A percentile compares a stretch with the other conserved stretches of the same genome.
phyloP scores from a whole-genome alignment of 2,113 vertebrate species.

The Pantherophis guttatus region DNA sequence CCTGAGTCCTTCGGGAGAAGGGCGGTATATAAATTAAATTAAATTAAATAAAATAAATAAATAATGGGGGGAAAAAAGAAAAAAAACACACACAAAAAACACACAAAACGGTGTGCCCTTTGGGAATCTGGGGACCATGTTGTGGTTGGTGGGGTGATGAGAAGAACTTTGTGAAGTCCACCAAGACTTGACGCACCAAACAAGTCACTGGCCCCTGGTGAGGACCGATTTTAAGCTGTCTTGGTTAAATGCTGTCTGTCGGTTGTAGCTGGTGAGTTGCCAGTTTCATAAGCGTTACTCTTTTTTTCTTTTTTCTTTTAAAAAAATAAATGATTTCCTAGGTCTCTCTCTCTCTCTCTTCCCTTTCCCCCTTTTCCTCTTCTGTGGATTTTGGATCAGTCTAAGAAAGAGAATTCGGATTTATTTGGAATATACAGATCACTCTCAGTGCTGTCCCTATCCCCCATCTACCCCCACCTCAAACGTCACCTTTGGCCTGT shows the following conservation, averaged over 20 bases:
- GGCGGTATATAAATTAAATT: too few relatives aligned
- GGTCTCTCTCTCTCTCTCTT: too few relatives aligned
- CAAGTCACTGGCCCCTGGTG: not conserved
- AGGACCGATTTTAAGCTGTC: not conserved
- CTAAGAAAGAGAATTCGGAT: not conserved
- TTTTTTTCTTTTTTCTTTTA: not conserved
- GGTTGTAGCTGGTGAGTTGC: not conserved
- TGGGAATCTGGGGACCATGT: too few relatives aligned
- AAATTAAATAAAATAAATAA: too few relatives aligned
- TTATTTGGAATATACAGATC: not conserved
- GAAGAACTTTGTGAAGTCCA: too few relatives aligned
- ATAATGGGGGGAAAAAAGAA: not conserved
- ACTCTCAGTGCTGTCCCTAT: not conserved
- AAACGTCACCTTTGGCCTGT: not conserved
- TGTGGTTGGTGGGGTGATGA: not conserved
- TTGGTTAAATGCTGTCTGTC: not conserved
- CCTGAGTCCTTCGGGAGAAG: too few relatives aligned
- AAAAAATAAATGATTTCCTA: not conserved
- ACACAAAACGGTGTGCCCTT: not conserved
- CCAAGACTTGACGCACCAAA: not conserved
- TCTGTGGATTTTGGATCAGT: not conserved
- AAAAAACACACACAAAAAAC: too few relatives aligned
- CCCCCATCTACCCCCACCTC: not conserved
- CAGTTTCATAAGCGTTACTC: not conserved
- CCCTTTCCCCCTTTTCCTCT: not conserved